Evolutionary conservation across 2,113 vertebrate genomes (phyloP), one percentile per base, ranked within the genome.

Genomic region (Spermophilus dauricus): DNA sequence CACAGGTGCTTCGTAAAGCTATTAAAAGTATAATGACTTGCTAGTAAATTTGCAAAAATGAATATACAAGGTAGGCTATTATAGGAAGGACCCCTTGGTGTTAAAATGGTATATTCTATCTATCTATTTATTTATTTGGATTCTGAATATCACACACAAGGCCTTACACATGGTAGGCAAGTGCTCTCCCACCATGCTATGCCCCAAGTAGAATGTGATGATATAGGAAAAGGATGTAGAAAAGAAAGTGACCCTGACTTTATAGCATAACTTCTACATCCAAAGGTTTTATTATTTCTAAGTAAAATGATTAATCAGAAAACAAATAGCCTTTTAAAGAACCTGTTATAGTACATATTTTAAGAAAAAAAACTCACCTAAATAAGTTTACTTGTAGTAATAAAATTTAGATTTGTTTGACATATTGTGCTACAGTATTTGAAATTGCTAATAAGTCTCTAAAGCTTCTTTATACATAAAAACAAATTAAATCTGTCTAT

Each of bases 401-500:
- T 61, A 91, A 82, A 87, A 30, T 75, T 51, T 69, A 87, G 65
- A 91, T 88, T 92, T 89, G 26, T 88, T 78, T 13, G 45, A 83
- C 83, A 80, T 96, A 86, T n/a, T 94, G 53, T 56, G 1, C 20
- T 51, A 1, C 2, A 67, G 22, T 86, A 42, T 73, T 95, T 81
- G 86, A 94, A 92, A 96, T 85, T 76, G 76, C 69, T 96, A 92
- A 95, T 89, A 80, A 51, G 61, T 67, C 89, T 96, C 83, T 69
- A 92, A 96, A 81, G 93, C 75, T 91, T 67, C 76, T 94, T 73
- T 69, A 42, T 53, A 12, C 28, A 42, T n/a, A 91, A 72, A 91
- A 93, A 94, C 78, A 97, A 94, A 96, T 82, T 86, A 89, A 97
- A 91, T 51, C 32, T 58, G 91, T 63, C 69, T 80, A 63, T 94